A percentile compares a stretch with the other conserved stretches of the same genome.
These are phyloP conservation scores for Hephaestus fuliginosus DNA, from an alignment of 2,797 vertebrate species.

Conservation along the genomic window DNA sequence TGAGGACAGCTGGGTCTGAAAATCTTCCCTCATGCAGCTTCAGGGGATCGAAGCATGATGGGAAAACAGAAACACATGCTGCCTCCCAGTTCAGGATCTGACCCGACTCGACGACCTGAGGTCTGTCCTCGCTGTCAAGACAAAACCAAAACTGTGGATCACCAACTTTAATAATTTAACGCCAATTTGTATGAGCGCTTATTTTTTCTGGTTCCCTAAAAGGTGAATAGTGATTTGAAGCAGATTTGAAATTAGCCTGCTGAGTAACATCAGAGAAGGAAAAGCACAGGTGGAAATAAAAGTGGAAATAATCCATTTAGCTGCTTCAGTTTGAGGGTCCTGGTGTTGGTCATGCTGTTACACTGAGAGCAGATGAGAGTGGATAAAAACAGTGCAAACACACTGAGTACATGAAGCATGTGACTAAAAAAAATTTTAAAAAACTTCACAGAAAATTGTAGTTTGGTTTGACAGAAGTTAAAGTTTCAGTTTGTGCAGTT, in stretches of 20 bases:
- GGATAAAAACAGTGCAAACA: not conserved
- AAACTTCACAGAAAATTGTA: not conserved
- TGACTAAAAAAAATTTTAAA: too few species aligned
- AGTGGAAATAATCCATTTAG: not conserved
- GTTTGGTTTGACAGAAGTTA: not conserved
- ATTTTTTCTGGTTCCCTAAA: too few species aligned
- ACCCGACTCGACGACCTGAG: not conserved
- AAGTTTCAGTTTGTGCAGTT: not conserved
- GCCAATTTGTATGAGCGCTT: too few species aligned
- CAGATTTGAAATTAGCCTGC: too few species aligned
- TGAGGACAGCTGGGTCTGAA: constrained; percentile 13
- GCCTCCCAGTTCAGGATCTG: not conserved
- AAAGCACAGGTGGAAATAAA: too few species aligned
- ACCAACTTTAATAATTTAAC: too few species aligned
- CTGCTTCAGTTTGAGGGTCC: not conserved
- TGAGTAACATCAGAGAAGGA: not conserved
- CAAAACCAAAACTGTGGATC: too few species aligned
- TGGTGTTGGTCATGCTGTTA: not conserved
- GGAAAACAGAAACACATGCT: constrained; percentile 10
- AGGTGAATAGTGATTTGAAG: too few species aligned
- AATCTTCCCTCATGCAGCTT: constrained; percentile 3
- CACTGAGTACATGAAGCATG: too few species aligned
- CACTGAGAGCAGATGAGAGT: not conserved
- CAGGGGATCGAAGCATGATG: constrained; percentile 2
- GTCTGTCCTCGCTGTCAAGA: not conserved